Conservation (phyloP, 2,113 vertebrate genomes). For the Heloderma charlesbogerti region DNA sequence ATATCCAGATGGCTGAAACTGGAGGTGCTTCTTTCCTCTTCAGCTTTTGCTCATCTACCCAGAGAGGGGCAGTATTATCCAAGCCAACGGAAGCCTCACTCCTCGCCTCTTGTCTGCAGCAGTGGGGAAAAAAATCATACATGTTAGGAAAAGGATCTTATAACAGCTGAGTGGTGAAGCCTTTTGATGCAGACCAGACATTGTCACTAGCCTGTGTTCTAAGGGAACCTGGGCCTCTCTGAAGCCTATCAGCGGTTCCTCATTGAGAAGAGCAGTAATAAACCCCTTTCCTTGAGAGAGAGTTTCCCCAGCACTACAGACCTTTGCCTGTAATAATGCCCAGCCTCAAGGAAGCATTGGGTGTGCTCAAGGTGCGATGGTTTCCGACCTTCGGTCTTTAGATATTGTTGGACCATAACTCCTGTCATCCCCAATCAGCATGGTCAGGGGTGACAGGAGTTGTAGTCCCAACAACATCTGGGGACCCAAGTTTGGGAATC, state of each 20-base stretch:
- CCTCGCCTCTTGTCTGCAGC: not conserved
- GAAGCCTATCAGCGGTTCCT: not conserved
- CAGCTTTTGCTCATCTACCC: conserved; percentile 19
- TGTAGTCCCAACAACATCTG: not conserved
- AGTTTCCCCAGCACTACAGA: not conserved
- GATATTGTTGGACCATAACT: not conserved
- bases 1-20: conserved; percentile 5
- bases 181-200: not conserved
- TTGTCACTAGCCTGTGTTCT: not conserved
- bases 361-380: not conserved
- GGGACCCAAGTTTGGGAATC: not conserved
- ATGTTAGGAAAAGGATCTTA: not conserved
- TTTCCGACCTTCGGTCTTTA: not conserved
- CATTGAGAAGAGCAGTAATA: not conserved
- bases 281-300: not conserved
- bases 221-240: not conserved
- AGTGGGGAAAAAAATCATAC: conserved; percentile 5
- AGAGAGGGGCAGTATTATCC: conserved; percentile 8
- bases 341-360: not conserved
- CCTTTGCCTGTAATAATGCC: not conserved
- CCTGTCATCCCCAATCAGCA: not conserved
- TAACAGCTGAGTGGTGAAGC: not conserved
- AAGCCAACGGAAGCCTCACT: not conserved
- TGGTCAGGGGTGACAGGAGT: not conserved
- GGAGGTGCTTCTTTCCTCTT: not conserved